phyloP scores from a whole-genome alignment of 1,140 invertebrate species.

The Trachelipus rathkii region DNA sequence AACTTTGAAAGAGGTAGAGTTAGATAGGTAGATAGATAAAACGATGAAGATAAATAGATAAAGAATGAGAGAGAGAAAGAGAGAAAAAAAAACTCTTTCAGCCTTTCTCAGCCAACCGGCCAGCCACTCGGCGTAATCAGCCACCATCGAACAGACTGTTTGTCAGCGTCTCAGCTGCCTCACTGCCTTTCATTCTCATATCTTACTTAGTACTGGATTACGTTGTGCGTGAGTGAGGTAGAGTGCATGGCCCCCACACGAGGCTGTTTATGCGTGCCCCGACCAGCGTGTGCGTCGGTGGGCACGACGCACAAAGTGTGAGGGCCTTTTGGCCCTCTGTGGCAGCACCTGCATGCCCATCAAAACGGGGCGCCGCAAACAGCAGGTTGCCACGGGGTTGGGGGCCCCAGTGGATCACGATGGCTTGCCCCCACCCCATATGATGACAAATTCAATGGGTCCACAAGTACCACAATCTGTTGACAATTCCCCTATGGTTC shows the following conservation, averaged over 20 bases:
- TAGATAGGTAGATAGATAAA: too few species aligned
- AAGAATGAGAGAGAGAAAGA: too few species aligned
- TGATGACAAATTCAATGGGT: constrained; percentile 37
- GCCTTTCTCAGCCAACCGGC: background rate
- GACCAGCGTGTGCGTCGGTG: constrained; percentile 1
- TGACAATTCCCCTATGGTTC: constrained; percentile 24
- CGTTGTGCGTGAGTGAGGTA: background rate
- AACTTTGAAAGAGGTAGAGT: too few species aligned
- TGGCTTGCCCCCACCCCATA: constrained; percentile 44
- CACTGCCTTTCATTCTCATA: background rate
- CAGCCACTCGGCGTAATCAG: background rate
- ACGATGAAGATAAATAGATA: too few species aligned
- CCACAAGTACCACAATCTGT: constrained; percentile 28
- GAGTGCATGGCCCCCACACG: background rate
- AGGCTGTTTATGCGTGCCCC: constrained; percentile 10
- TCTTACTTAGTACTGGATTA: background rate
- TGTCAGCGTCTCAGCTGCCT: constrained; percentile 4
- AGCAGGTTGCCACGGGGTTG: constrained; percentile 45
- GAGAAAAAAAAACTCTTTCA: background rate
- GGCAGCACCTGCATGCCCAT: constrained; percentile 42
- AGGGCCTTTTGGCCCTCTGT: background rate
- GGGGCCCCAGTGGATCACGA: constrained; percentile 46
- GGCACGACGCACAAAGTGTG: background rate
- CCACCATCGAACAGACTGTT: background rate
- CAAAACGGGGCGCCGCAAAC: constrained; percentile 46